phyloP scores from a whole-genome alignment of 2,113 vertebrate species.

The Grammomys surdaster region DNA sequence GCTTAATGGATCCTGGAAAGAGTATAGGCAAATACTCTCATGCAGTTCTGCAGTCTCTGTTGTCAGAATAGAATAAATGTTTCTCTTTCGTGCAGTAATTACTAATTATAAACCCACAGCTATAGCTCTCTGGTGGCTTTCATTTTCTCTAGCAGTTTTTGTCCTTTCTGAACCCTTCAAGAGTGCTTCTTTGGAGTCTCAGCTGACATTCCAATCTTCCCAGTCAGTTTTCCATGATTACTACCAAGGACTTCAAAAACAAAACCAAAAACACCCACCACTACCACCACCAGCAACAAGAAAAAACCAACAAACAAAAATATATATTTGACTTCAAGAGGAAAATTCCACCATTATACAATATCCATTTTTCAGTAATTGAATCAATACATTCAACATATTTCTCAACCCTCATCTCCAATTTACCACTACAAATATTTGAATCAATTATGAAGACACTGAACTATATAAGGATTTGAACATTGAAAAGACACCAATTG shows the following conservation, averaged over 20 bases:
- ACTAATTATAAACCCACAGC: slow-evolving; percentile 75
- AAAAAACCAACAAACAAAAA: not conserved
- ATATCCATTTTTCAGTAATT: not conserved
- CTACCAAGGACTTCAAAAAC: slow-evolving; percentile 14
- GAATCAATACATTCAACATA: not conserved
- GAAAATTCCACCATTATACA: not conserved
- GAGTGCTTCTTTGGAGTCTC: slow-evolving; percentile 39
- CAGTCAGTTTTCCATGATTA: not conserved
- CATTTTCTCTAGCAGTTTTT: slow-evolving; percentile 69
- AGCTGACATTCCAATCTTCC: slow-evolving; percentile 39
- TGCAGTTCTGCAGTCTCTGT: slow-evolving; percentile 63
- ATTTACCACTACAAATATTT: slow-evolving; percentile 38
- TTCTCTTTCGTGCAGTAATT: slow-evolving; percentile 71
- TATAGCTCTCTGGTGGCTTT: slow-evolving; percentile 60
- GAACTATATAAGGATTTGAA: not conserved
- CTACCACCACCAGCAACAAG: not conserved
- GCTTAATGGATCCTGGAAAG: slow-evolving; percentile 44
- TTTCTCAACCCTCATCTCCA: not conserved
- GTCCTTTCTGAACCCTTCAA: slow-evolving; percentile 56
- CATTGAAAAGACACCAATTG: not conserved
- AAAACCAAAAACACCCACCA: not conserved
- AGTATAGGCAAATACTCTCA: slow-evolving; percentile 50
- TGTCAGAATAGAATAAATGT: slow-evolving; percentile 71
- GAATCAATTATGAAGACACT: slow-evolving; percentile 18
- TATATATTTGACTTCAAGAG: slow-evolving; percentile 34